Conservation (phyloP, 2,888 invertebrate genomes). For the Lydus trimaculatus region DNA sequence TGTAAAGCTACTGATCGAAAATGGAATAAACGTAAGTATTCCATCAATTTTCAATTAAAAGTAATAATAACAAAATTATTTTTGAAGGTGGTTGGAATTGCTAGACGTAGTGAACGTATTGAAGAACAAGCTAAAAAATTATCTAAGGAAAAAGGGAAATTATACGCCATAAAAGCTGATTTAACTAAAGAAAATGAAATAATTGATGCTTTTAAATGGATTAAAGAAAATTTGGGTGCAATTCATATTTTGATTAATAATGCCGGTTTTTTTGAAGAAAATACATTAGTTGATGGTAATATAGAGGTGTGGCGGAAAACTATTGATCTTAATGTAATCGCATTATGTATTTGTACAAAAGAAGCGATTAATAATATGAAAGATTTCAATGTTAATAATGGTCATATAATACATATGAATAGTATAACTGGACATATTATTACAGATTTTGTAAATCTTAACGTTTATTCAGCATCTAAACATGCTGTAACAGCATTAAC, state of each 20-base stretch:
- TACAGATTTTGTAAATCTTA: conserved; percentile 33
- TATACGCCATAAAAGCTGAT: conserved; percentile 53
- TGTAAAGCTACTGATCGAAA: conserved; percentile 58
- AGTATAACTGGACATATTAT: conserved; percentile 43
- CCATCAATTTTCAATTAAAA: not conserved
- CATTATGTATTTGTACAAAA: conserved; percentile 37
- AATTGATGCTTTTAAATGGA: conserved; percentile 49
- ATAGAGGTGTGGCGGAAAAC: conserved; percentile 37
- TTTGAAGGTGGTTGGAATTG: conserved; percentile 44
- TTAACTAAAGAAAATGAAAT: conserved; percentile 53
- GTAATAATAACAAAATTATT: not conserved
- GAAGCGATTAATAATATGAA: conserved; percentile 42
- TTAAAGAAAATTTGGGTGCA: conserved; percentile 51
- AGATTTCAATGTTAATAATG: conserved; percentile 33
- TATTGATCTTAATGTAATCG: conserved; percentile 39
- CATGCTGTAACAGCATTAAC: conserved; percentile 53
- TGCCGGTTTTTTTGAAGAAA: conserved; percentile 45
- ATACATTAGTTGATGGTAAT: conserved; percentile 43
- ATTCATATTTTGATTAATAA: conserved; percentile 57
- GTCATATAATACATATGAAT: conserved; percentile 45
- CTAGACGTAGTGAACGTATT: conserved; percentile 39
- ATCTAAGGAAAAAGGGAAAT: conserved; percentile 44
- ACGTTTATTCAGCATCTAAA: conserved; percentile 48
- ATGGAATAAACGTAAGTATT: conserved; percentile 62
- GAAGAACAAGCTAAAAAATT: conserved; percentile 35